A percentile compares a stretch with the other conserved stretches of the same genome.
Conservation (phyloP, 2,113 vertebrate genomes). For the Cisticola juncidis region DNA sequence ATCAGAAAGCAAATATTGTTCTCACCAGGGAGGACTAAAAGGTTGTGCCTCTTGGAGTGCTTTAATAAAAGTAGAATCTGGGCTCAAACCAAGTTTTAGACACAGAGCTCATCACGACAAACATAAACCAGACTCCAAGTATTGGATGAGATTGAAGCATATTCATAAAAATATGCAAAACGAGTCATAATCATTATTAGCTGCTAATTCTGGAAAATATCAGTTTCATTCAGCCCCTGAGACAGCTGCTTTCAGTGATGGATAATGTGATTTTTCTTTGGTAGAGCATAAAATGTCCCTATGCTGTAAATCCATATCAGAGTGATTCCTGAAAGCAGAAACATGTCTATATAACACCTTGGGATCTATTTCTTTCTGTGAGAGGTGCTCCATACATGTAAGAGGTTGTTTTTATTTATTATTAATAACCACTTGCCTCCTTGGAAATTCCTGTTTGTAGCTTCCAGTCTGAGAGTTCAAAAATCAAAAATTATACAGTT, state of each 20-base stretch:
- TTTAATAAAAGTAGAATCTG: neutral
- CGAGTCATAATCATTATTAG: neutral
- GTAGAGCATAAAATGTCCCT: neutral
- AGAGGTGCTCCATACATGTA: neutral
- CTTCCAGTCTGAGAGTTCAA: neutral
- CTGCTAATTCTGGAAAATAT: conserved; percentile 12
- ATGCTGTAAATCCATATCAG: neutral
- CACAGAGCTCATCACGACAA: neutral
- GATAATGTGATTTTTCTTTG: neutral
- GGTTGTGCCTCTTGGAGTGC: conserved; percentile 50
- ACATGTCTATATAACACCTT: neutral
- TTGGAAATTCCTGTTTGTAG: neutral
- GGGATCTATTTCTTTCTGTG: neutral
- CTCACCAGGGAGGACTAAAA: conserved; percentile 44
- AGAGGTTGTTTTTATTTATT: conserved; percentile 48
- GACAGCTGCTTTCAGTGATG: neutral
- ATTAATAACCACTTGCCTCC: conserved; percentile 24
- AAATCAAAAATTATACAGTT: neutral
- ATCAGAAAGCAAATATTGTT: conserved; percentile 81
- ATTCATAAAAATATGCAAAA: conserved; percentile 13
- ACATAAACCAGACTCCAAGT: neutral
- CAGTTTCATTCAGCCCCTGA: neutral
- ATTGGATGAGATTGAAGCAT: neutral
- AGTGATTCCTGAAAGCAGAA: conserved; percentile 16
- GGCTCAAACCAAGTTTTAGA: neutral